Conservation (phyloP, 2,113 vertebrate species). For the Rattus norvegicus region DNA sequence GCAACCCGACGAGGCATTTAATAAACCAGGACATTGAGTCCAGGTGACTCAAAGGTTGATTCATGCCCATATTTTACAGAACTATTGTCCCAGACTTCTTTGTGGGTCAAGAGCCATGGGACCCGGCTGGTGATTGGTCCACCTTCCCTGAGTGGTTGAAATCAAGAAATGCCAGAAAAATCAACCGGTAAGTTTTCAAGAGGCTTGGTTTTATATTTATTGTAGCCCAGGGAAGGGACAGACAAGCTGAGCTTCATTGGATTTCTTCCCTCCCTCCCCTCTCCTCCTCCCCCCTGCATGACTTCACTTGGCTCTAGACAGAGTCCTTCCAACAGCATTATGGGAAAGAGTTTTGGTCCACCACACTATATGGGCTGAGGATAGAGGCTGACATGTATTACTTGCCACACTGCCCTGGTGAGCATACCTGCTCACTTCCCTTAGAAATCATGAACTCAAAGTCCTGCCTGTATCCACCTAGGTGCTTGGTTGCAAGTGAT, state of each 20-base stretch:
- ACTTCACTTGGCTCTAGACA: rapidly evolving
- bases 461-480: not conserved
- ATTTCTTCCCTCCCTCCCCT: rapidly evolving
- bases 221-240: rapidly evolving
- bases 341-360: not conserved
- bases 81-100: conserved; percentile 94
- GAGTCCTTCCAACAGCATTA: not conserved
- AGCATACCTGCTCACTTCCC: not conserved
- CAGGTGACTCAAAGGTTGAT: not conserved
- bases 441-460: not conserved
- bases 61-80: conserved; percentile 74
- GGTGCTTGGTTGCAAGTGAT: not conserved
- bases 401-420: not conserved
- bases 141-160: conserved; percentile 92
- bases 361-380: not conserved
- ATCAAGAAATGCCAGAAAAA: conserved; percentile 87
- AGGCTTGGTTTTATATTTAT: not conserved
- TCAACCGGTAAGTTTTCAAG: conserved; percentile 88
- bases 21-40: rapidly evolving
- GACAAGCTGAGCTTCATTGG: too few relatives aligned
- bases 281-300: rapidly evolving
- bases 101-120: conserved; percentile 92
- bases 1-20: not conserved
- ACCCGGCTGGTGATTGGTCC: conserved; percentile 87
- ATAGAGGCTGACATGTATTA: rapidly evolving